Base-by-base conservation (phyloP, 2,113 vertebrate genomes). In the Australoheros scitulus region DNA sequence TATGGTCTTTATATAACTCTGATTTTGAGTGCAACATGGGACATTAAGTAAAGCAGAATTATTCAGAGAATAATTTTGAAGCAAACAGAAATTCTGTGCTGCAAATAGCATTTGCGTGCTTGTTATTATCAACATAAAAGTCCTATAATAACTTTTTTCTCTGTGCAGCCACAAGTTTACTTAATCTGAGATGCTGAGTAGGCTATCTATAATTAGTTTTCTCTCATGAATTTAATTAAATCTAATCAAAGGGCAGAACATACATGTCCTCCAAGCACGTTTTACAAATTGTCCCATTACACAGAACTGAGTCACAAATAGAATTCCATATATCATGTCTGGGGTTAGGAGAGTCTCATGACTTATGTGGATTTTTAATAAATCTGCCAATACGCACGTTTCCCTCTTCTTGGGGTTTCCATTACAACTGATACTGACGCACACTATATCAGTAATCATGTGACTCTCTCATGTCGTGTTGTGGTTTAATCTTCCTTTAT, bases 111-210 rank as follows among this genome's bases (percentile, higher is more conserved):
- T 47, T 0, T 2, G 22, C 14, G 26, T 47, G 22, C 22, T 68
- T 68, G 63, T 68, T 68, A 47, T 68, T 26, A 68, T 68, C 38
- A 68, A 22, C 38, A 26, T 26, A 47, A 11, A 24, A 68, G 38
- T 47, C 14, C 17, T 47, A 24, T 43, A 65, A 65, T 65, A 43
- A 65, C 63, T 43, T 65, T 7, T 65, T 13, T 65, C 13, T 43
- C 9, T 29, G 24, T 29, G 2, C 24, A 70, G 41, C 18, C 24
- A 0, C 17, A 70, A 52, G 0, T 0, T 70, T 70, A 0, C 24
- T 3, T 17, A 70, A 13, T 70, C 24, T 7, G 43, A 32, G 43
- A 50, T 18, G 17, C 15, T 18, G 0, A 55, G 11, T 1, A 55
- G 4, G 47, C 15, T 5, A 1, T 18, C 50, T 18, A 18, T 18